phyloP scores from a whole-genome alignment of 2,797 vertebrate species.

The Loriculus beryllinus region DNA sequence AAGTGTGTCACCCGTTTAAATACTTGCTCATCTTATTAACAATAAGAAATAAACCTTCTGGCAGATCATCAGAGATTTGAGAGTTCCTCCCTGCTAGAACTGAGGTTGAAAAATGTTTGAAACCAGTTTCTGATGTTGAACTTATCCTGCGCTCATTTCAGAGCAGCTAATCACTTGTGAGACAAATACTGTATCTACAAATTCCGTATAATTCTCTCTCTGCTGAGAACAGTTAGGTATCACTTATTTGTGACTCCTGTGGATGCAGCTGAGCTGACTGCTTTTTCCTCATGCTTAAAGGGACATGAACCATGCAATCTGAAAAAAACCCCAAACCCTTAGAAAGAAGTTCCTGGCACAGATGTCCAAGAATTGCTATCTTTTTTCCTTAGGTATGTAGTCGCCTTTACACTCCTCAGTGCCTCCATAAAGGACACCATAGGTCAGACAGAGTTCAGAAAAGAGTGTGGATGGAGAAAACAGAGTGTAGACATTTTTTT shows the following conservation, averaged over 20 bases:
- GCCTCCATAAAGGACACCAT: background rate
- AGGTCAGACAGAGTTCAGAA: background rate
- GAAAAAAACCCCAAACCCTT: background rate
- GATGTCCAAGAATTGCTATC: accelerated
- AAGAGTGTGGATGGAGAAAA: background rate
- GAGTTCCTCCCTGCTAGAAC: background rate
- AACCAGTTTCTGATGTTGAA: background rate
- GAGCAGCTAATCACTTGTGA: background rate
- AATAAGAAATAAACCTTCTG: background rate
- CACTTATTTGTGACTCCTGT: background rate
- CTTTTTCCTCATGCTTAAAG: background rate
- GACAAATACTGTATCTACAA: background rate
- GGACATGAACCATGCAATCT: background rate
- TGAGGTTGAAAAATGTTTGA: background rate
- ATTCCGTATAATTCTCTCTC: background rate
- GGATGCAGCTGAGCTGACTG: background rate
- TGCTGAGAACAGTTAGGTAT: background rate
- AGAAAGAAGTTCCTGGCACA: background rate
- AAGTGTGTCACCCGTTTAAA: background rate
- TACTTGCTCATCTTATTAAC: background rate
- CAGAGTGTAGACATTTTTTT: background rate
- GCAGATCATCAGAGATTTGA: background rate
- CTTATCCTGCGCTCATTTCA: background rate
- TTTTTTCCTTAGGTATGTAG: background rate
- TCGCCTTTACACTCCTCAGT: background rate